Evolutionary conservation across 2,113 vertebrate species (phyloP).

Genomic region (Aldabrachelys gigantea): DNA sequence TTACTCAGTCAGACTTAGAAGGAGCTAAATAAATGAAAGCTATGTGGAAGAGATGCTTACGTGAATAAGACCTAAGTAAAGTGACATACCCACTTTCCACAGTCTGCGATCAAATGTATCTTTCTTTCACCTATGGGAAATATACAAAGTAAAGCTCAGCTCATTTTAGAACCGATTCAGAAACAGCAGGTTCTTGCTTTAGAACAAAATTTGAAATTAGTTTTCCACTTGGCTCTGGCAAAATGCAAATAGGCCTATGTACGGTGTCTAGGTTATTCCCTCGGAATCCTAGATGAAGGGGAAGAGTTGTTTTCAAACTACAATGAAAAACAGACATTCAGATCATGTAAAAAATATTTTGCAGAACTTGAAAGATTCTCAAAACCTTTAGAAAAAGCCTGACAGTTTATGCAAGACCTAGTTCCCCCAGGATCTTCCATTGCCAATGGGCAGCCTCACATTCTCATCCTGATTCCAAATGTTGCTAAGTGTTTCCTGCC

Average conservation of each 20-base stretch:
- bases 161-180: neutral
- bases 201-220: neutral
- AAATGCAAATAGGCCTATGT: neutral
- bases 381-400: neutral
- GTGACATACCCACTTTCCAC: too few species aligned
- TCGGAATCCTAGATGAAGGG: neutral
- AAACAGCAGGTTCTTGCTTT: too few species aligned
- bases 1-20: neutral
- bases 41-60: neutral
- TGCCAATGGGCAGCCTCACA: neutral
- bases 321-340: neutral
- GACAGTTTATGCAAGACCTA: neutral
- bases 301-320: neutral
- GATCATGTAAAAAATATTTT: neutral
- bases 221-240: neutral
- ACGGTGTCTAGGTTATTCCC: neutral
- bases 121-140: neutral
- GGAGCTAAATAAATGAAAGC: neutral
- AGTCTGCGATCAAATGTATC: too few species aligned
- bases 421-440: neutral
- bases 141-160: neutral
- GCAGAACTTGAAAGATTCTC: neutral
- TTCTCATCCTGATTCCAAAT: neutral
- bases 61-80: neutral
- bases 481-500: neutral